These are phyloP conservation scores for Agriotes lineatus DNA, from an alignment of 2,888 invertebrate species.

Conservation along the genomic window DNA sequence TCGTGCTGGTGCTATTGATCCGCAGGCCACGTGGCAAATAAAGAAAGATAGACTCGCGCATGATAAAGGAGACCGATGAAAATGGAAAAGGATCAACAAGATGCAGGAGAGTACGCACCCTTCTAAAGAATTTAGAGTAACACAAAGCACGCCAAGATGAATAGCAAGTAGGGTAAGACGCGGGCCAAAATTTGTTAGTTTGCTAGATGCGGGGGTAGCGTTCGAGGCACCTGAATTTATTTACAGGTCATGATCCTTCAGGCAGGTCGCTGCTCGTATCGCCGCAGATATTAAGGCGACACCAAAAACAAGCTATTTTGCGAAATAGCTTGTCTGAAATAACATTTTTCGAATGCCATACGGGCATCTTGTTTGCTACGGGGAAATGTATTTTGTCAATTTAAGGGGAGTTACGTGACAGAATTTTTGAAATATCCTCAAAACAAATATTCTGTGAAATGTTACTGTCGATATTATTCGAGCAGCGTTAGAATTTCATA, in stretches of 20 bases:
- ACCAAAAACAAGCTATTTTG: constrained; percentile 14
- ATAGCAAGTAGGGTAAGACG: not conserved
- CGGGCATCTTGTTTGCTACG: constrained; percentile 25
- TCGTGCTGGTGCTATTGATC: constrained; percentile 38
- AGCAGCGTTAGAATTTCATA: too few relatives aligned
- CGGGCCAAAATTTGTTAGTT: constrained; percentile 8
- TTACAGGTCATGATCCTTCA: constrained; percentile 23
- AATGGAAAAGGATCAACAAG: constrained; percentile 30
- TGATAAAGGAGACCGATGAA: constrained; percentile 29
- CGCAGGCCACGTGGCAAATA: constrained; percentile 38
- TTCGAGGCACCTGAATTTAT: constrained; percentile 1
- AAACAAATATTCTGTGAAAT: constrained; percentile 1
- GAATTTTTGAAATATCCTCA: constrained; percentile 27
- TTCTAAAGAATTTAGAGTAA: constrained; percentile 31
- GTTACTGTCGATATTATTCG: constrained; percentile 7
- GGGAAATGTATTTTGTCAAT: constrained; percentile 32
- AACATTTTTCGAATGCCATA: constrained; percentile 30
- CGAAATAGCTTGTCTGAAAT: constrained; percentile 26
- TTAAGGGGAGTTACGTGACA: constrained; percentile 25
- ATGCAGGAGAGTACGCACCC: constrained; percentile 22
- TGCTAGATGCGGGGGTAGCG: not conserved
- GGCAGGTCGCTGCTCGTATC: constrained; percentile 12
- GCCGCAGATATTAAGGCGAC: constrained; percentile 22
- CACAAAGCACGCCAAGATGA: constrained; percentile 29
- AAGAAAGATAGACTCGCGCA: constrained; percentile 34